Evolutionary conservation across 2,113 vertebrate species (phyloP).

Genomic region (Athene cunicularia): DNA sequence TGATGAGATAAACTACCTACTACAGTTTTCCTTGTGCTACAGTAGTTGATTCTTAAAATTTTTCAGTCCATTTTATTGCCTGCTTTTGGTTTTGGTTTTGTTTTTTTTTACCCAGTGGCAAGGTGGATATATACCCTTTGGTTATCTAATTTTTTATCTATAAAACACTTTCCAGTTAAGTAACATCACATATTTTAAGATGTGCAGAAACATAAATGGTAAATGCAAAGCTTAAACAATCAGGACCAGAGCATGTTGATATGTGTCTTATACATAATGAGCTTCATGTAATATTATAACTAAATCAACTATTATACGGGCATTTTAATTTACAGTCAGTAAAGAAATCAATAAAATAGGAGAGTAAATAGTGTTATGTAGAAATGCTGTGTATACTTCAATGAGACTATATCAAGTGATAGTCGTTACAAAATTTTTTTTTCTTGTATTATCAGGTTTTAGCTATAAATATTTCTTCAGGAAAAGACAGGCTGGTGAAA

Average conservation of each 20-base stretch:
- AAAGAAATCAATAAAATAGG: neutral
- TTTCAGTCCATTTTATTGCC: neutral
- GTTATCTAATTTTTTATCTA: neutral
- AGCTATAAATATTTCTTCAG: neutral
- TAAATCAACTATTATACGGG: neutral
- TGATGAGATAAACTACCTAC: neutral
- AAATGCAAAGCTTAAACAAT: neutral
- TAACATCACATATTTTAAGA: neutral
- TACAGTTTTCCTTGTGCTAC: neutral
- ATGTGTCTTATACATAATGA: neutral
- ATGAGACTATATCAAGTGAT: neutral
- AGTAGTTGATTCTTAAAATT: neutral
- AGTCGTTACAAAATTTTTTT: neutral
- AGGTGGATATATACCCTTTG: neutral
- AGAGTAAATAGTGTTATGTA: neutral
- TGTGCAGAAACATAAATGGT: neutral
- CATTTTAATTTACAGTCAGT: neutral
- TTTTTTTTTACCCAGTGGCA: neutral
- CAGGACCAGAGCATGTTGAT: neutral
- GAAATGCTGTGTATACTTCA: neutral
- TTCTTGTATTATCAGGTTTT: neutral
- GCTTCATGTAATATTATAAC: neutral
- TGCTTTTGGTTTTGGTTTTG: neutral
- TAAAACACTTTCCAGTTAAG: neutral
- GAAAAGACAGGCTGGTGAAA: neutral